Conservation (phyloP, 2,797 vertebrate genomes). For the Sus cebifrons region DNA sequence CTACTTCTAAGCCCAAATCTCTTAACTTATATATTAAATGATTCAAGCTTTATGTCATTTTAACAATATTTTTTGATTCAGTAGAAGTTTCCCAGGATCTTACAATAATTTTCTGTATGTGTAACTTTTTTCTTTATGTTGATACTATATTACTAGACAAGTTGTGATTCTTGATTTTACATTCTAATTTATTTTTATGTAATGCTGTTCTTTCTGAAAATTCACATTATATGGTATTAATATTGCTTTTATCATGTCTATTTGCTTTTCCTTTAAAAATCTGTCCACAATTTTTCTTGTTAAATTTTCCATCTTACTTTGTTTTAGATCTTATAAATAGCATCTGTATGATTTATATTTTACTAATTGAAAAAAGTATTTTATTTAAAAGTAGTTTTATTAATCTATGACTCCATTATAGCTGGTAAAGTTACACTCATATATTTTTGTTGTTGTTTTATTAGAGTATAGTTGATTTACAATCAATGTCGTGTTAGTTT, state of each 20-base stretch:
- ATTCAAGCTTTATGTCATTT: neutral
- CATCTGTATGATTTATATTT: neutral
- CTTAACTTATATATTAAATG: neutral
- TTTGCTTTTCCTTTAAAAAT: neutral
- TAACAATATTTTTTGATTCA: neutral
- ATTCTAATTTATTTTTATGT: neutral
- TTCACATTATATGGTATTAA: neutral
- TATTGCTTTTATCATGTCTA: neutral
- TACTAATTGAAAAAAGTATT: slow-evolving; percentile 15
- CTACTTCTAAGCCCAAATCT: neutral
- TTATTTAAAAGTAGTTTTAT: slow-evolving; percentile 46
- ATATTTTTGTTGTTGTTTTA: neutral
- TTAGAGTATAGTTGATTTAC: too few relatives aligned
- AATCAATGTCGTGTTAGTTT: too few relatives aligned
- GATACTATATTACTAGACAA: neutral
- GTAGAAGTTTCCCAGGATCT: neutral
- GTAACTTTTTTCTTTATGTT: neutral
- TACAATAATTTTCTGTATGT: neutral
- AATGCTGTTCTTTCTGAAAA: neutral
- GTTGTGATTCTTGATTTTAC: neutral
- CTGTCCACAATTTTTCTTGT: neutral
- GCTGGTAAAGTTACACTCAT: neutral
- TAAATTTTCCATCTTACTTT: slow-evolving; percentile 20
- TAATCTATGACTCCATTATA: neutral
- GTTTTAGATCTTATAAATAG: neutral